phyloP scores from a whole-genome alignment of 2,113 vertebrate species.

The Candoia aspera region DNA sequence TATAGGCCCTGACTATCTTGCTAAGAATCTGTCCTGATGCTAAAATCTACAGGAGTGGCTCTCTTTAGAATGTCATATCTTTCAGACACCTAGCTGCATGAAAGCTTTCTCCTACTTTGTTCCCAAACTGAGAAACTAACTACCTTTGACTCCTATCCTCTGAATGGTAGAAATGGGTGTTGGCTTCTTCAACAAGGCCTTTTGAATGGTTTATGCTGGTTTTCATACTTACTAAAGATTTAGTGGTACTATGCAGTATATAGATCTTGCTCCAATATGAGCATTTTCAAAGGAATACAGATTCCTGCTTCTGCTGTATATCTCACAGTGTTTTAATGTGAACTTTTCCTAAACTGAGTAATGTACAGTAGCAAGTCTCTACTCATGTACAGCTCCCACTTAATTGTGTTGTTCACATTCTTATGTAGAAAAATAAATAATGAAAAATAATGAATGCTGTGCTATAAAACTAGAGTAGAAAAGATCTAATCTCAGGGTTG shows the following conservation, averaged over 20 bases:
- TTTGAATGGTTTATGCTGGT: too few species aligned
- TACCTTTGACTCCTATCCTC: too few species aligned
- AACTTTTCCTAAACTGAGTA: constrained; percentile 33
- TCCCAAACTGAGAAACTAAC: too few species aligned
- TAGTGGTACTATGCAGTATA: neutral
- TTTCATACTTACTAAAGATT: neutral
- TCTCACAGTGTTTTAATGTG: neutral
- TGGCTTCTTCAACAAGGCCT: too few species aligned
- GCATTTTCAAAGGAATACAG: neutral
- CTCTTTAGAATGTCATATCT: too few species aligned
- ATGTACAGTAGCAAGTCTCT: constrained; percentile 20
- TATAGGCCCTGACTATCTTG: too few species aligned
- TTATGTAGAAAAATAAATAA: constrained; percentile 55
- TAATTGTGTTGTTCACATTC: constrained; percentile 39
- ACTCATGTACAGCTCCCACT: constrained; percentile 20
- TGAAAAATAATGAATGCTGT: constrained; percentile 50
- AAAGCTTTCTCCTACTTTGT: too few species aligned
- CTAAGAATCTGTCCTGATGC: too few species aligned
- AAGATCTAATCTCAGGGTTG: constrained; percentile 24
- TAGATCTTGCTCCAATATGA: neutral
- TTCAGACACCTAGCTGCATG: too few species aligned
- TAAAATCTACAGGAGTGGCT: too few species aligned
- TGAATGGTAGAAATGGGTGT: too few species aligned
- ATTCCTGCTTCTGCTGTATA: neutral
- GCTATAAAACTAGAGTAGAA: constrained; percentile 42